Conservation (phyloP, 2,113 vertebrate genomes). For the Pomatorhinus ruficollis region DNA sequence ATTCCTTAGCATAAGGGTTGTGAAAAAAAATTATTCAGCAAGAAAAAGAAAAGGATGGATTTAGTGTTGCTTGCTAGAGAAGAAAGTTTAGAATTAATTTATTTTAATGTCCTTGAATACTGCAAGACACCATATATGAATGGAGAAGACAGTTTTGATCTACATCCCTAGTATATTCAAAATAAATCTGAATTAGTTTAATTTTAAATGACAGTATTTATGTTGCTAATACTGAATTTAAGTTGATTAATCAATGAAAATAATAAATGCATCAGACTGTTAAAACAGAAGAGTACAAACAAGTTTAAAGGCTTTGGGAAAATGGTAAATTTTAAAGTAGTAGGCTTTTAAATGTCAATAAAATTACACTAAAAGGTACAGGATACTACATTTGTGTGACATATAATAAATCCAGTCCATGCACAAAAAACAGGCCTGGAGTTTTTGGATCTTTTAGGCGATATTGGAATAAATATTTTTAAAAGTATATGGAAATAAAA, state of each 20-base stretch:
- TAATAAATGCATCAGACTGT: neutral
- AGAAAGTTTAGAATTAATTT: neutral
- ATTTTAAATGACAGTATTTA: neutral
- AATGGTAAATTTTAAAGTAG: neutral
- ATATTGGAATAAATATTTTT: neutral
- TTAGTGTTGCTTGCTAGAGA: neutral
- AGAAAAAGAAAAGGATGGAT: neutral
- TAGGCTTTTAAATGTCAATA: neutral
- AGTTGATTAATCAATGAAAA: neutral
- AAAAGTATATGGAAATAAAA: neutral
- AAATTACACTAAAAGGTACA: neutral
- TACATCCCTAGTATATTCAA: neutral
- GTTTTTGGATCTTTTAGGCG: neutral
- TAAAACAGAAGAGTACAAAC: neutral
- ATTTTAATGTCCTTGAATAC: neutral
- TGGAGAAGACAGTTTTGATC: neutral
- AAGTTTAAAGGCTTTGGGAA: neutral
- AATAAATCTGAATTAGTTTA: neutral
- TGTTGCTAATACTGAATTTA: neutral
- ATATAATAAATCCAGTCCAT: neutral
- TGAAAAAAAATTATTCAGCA: neutral
- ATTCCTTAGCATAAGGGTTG: neutral
- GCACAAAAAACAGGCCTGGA: neutral
- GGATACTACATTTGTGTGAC: neutral
- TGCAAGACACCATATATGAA: neutral